These are phyloP conservation scores for Lasioglossum vierecki DNA, from an alignment of 2,888 invertebrate species.

Conservation along the genomic window DNA sequence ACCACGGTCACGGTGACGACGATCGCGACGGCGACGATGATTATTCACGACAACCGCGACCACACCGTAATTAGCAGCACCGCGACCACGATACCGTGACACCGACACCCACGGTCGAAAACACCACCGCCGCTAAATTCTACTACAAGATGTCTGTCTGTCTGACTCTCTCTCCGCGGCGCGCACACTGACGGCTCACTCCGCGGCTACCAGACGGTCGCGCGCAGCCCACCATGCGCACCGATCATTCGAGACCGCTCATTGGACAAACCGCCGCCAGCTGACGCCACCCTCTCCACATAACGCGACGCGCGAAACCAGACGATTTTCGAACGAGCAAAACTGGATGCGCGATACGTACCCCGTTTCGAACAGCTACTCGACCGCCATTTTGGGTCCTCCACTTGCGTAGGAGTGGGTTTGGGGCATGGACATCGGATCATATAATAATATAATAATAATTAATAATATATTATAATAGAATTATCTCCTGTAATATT, in stretches of 20 bases:
- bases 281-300: slow-evolving; percentile 60
- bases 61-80: slow-evolving; percentile 69
- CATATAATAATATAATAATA: no score
- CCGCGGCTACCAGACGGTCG: slow-evolving; percentile 72
- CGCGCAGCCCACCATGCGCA: slow-evolving; percentile 80
- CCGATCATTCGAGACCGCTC: slow-evolving; percentile 79
- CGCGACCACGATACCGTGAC: slow-evolving; percentile 71
- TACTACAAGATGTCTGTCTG: slow-evolving; percentile 82
- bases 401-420: no score
- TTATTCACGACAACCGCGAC: slow-evolving; percentile 62
- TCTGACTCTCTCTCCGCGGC: slow-evolving; percentile 79
- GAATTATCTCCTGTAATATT: no score
- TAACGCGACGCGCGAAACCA: slow-evolving; percentile 41
- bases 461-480: no score
- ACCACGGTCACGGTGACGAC: slow-evolving; percentile 50
- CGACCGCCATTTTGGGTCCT: no score
- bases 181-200: slow-evolving; percentile 79
- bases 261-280: slow-evolving; percentile 61
- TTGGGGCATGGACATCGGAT: no score
- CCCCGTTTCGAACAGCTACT: no score
- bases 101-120: slow-evolving; percentile 76
- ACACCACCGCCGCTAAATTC: slow-evolving; percentile 81
- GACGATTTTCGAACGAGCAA: no score
- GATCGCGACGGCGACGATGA: slow-evolving; percentile 46
- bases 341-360: no score